phyloP scores from a whole-genome alignment of 2,113 vertebrate species.

The Mobula birostris region DNA sequence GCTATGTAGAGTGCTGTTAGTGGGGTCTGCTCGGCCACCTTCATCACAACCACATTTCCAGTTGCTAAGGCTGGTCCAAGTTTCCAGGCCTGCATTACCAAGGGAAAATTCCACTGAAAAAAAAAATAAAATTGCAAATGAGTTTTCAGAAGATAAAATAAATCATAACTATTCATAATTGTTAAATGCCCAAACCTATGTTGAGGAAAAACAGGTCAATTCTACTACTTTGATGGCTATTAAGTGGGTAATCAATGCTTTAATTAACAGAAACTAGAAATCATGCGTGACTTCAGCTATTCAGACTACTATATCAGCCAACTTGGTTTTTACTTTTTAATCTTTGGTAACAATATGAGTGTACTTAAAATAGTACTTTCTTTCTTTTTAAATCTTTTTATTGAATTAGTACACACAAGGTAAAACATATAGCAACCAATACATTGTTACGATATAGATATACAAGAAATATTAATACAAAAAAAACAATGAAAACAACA shows the following conservation, averaged over 20 bases:
- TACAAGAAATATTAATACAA: too few relatives aligned
- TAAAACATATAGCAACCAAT: too few relatives aligned
- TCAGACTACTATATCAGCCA: neutral
- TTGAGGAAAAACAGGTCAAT: neutral
- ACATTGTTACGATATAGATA: too few relatives aligned
- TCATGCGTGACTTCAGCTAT: neutral
- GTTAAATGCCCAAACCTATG: neutral
- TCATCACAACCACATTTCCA: slow-evolving; percentile 93
- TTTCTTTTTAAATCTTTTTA: too few relatives aligned
- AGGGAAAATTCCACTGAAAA: slow-evolving; percentile 87
- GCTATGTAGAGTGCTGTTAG: slow-evolving; percentile 86
- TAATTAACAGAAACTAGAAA: neutral
- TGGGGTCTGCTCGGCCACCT: slow-evolving; percentile 85
- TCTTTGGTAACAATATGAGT: neutral
- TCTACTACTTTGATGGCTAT: neutral
- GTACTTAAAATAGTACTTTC: neutral
- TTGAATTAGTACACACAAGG: too few relatives aligned
- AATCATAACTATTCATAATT: neutral
- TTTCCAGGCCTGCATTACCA: slow-evolving; percentile 93
- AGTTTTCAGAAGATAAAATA: neutral
- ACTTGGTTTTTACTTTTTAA: neutral
- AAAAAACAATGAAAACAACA: too few relatives aligned
- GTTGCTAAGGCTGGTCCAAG: slow-evolving; percentile 87
- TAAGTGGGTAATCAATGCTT: neutral
- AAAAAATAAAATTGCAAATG: slow-evolving; percentile 23